Base-by-base conservation (phyloP, 2,113 vertebrate genomes). In the Circaetus gallicus region DNA sequence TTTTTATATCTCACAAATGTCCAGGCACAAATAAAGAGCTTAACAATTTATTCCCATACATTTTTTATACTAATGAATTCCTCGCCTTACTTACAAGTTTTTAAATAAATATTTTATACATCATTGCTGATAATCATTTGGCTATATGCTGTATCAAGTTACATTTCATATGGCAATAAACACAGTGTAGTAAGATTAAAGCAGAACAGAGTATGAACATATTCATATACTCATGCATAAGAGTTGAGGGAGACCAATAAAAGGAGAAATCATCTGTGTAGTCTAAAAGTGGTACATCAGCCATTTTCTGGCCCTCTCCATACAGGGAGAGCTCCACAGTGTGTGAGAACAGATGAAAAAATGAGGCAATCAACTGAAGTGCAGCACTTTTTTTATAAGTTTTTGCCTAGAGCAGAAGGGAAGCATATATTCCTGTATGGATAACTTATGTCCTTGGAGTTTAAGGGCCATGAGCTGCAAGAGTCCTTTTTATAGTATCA, bases 401-500 rank as follows among this genome's bases (percentile, higher is more conserved):
- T 86, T 93, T 93, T 92, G 56, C 90, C 66, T 50, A 77, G n/a
- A 92, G 61, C 67, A 63, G 74, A 82, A 84, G 31, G 22, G 56
- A 93, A 87, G 38, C 6, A 2, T 56, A 45, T 89, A 76, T 59
- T 82, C 38, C 19, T 34, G 20, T 50, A 63, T 20, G 53, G 86
- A 88, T 88, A 93, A 88, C 82, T 97, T 82, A 50, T 61, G 81
- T 66, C 66, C 70, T 88, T 85, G 82, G 83, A 93, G 34, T 89
- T 81, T 89, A 96, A 93, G 45, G 78, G 50, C 67, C 62, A 71
- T 32, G 79, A 96, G 66, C 55, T 79, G n/a, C 50, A 65, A 79
- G 42, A 88, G 21, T 65, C 55, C 62, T 90, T 97, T 95, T 86
- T 93, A 86, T 86, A 40, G 36, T 52, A 90, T 77, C 13, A 69